Percentiles rank a stretch among this genome's conserved stretches.
phyloP scores from a whole-genome alignment of 2,888 invertebrate species.

The Lysandra bellargus region DNA sequence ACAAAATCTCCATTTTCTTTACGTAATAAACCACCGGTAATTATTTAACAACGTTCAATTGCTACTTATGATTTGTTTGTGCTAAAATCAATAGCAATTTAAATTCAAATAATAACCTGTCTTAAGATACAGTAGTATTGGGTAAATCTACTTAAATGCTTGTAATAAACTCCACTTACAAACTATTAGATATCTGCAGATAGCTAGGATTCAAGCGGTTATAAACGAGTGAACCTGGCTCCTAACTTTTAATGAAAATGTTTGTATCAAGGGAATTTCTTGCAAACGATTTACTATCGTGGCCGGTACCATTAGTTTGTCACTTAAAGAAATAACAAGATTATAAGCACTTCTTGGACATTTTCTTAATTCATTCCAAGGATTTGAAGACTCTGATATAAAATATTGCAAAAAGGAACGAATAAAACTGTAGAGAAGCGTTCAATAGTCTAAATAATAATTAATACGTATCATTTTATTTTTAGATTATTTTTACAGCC shows the following conservation, averaged over 20 bases:
- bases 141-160: not conserved
- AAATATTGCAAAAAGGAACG: not conserved
- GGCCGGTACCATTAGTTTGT: slow-evolving; percentile 48
- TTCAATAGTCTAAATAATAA: too few relatives aligned
- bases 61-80: too few relatives aligned
- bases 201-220: not conserved
- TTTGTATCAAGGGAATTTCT: slow-evolving; percentile 44
- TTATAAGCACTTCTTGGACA: not conserved
- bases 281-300: slow-evolving; percentile 49
- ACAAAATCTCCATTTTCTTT: too few relatives aligned
- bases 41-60: too few relatives aligned
- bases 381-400: not conserved
- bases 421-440: too few relatives aligned
- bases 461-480: too few relatives aligned
- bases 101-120: not conserved
- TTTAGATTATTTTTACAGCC: too few relatives aligned
- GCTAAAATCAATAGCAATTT: not conserved
- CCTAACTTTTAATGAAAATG: slow-evolving; percentile 44
- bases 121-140: not conserved
- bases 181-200: not conserved
- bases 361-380: not conserved
- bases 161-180: not conserved
- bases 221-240: slow-evolving; percentile 23
- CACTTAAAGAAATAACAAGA: slow-evolving; percentile 42
- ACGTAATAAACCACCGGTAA: too few relatives aligned